Evolutionary conservation across 2,797 vertebrate genomes (phyloP).

Genomic region (Catamblyrhynchus diadema): DNA sequence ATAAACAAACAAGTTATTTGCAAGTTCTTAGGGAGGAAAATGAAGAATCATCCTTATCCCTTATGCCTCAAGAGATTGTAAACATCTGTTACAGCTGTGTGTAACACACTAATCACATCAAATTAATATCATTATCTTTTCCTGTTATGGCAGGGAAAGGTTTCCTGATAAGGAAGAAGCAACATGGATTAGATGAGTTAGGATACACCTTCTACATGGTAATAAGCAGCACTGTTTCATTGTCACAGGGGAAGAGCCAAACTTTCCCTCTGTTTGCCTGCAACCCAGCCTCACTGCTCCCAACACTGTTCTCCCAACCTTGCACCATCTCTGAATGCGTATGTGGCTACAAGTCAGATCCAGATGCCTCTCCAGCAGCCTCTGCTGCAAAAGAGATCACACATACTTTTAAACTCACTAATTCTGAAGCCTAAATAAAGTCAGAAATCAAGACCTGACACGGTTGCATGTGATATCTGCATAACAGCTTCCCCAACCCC

Average conservation of each 20-base stretch:
- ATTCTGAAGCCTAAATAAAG: neutral
- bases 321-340: neutral
- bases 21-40: neutral
- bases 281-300: neutral
- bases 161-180: neutral
- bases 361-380: neutral
- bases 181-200: neutral
- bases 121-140: neutral
- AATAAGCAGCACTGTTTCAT: neutral
- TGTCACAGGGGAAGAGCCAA: neutral
- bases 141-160: neutral
- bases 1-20: neutral
- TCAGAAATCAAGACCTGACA: neutral
- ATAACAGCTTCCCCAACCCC: neutral
- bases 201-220: neutral
- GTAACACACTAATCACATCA: neutral
- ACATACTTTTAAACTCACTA: neutral
- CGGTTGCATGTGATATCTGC: neutral
- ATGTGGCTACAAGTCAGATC: neutral
- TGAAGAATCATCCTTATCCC: neutral
- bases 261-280: neutral
- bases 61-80: neutral
- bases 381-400: neutral
- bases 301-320: neutral
- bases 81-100: neutral